Conservation (phyloP, 2,888 invertebrate genomes). For the Lasioglossum villosulum region DNA sequence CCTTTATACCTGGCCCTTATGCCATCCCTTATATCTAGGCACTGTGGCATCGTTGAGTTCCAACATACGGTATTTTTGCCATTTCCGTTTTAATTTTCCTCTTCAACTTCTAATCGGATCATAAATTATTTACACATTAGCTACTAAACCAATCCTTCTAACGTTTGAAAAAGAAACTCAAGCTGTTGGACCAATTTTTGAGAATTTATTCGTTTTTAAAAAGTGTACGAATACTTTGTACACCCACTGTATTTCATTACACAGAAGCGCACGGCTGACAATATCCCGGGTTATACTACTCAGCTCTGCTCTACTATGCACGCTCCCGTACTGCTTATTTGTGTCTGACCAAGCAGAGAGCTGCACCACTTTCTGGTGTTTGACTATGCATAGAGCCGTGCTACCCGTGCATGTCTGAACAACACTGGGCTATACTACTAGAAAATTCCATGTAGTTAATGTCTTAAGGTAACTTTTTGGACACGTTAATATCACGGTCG, state of each 20-base stretch:
- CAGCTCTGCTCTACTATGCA: background rate
- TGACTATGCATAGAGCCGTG: constrained; percentile 1
- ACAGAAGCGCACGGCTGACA: background rate
- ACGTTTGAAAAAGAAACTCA: too few relatives aligned
- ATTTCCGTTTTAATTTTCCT: background rate
- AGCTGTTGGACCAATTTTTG: too few relatives aligned
- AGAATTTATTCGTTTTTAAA: too few relatives aligned
- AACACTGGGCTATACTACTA: background rate
- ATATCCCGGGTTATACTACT: background rate
- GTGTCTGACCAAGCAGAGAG: background rate
- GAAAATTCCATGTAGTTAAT: background rate
- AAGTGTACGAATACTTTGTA: too few relatives aligned
- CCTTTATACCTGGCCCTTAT: too few relatives aligned
- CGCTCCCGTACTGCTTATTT: background rate
- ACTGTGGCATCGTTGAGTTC: too few relatives aligned
- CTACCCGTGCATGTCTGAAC: background rate
- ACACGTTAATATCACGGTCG: background rate
- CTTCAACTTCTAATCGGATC: background rate
- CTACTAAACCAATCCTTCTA: too few relatives aligned
- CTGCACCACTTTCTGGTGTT: background rate
- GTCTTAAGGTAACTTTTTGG: background rate
- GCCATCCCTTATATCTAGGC: too few relatives aligned
- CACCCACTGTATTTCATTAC: background rate
- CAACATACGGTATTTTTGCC: background rate
- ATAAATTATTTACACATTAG: too few relatives aligned